A percentile compares a stretch with the other conserved stretches of the same genome.
Conservation (phyloP, 2,888 invertebrate genomes). For the Thymelicus acteon region DNA sequence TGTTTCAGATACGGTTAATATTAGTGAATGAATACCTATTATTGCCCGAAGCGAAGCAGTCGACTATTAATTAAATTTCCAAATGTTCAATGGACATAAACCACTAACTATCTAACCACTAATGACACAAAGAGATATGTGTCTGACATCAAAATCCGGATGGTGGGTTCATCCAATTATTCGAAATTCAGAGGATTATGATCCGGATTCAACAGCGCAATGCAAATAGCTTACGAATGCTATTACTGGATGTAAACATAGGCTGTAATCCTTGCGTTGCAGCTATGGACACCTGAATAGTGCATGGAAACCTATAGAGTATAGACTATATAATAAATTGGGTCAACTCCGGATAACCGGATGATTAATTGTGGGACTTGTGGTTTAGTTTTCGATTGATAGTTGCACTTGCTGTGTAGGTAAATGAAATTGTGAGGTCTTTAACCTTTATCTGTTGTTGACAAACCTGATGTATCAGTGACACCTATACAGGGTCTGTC, state of each 20-base stretch:
- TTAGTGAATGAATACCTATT: too few species aligned
- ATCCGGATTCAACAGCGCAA: slow-evolving; percentile 31
- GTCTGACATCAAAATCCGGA: background rate
- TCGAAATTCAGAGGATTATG: slow-evolving; percentile 23
- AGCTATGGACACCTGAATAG: slow-evolving; percentile 22
- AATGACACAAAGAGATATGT: background rate
- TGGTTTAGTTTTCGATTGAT: slow-evolving; percentile 14
- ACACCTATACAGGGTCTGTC: too few species aligned
- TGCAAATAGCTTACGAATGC: slow-evolving; percentile 34
- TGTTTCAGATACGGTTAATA: too few species aligned
- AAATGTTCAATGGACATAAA: background rate
- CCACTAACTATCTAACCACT: too few species aligned
- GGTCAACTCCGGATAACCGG: slow-evolving; percentile 32
- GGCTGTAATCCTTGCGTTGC: slow-evolving; percentile 31
- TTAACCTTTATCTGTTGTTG: background rate
- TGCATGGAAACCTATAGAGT: slow-evolving; percentile 24
- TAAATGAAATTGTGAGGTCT: background rate
- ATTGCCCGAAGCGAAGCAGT: too few species aligned
- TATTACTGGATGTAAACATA: slow-evolving; percentile 33
- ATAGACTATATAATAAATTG: slow-evolving; percentile 34
- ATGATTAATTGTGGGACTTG: slow-evolving; percentile 6
- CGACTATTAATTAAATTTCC: too few species aligned
- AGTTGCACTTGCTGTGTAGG: background rate
- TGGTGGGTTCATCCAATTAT: slow-evolving; percentile 11
- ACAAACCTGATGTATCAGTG: too few species aligned